A percentile compares a stretch with the other conserved stretches of the same genome.
Evolutionary conservation across 1,140 invertebrate genomes (phyloP).

Genomic region (Hyphantria cunea): DNA sequence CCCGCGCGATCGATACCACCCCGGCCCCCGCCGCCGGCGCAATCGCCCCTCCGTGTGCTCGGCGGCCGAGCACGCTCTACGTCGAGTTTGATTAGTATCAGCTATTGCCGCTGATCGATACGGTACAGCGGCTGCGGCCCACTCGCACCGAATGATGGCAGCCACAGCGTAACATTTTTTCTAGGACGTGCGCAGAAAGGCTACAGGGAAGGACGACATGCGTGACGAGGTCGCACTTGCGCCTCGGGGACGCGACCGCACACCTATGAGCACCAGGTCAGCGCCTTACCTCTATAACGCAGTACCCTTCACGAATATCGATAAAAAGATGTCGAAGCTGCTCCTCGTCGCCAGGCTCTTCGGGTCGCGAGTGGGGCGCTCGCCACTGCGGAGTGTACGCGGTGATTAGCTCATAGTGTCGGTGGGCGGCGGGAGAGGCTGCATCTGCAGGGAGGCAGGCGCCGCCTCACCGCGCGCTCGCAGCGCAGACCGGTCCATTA

Average conservation of each 20-base stretch:
- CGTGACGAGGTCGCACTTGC: background rate
- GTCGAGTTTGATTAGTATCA: slow-evolving; percentile 3
- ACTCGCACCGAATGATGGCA: background rate
- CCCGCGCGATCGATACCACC: slow-evolving; percentile 12
- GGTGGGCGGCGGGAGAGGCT: slow-evolving; percentile 2
- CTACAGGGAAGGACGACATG: background rate
- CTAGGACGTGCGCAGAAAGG: background rate
- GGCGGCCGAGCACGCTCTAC: slow-evolving; percentile 14
- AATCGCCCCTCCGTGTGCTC: slow-evolving; percentile 19
- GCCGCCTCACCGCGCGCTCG: background rate
- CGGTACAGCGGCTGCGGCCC: background rate
- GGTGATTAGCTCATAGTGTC: background rate
- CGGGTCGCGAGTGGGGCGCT: no score
- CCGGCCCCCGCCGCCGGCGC: slow-evolving; percentile 12
- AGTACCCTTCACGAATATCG: no score
- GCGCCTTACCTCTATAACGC: no score
- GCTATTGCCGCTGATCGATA: background rate
- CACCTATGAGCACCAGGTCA: no score
- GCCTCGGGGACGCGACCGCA: no score
- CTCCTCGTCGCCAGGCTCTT: no score
- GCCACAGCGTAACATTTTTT: background rate
- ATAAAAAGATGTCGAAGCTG: no score
- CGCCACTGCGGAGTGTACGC: slow-evolving; percentile 1
- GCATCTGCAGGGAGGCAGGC: slow-evolving; percentile 22
- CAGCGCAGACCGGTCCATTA: background rate